A percentile compares a stretch with the other conserved stretches of the same genome.
Conservation (phyloP, 92 coral and sea anemone genomes). For the Plumapathes pennacea region DNA sequence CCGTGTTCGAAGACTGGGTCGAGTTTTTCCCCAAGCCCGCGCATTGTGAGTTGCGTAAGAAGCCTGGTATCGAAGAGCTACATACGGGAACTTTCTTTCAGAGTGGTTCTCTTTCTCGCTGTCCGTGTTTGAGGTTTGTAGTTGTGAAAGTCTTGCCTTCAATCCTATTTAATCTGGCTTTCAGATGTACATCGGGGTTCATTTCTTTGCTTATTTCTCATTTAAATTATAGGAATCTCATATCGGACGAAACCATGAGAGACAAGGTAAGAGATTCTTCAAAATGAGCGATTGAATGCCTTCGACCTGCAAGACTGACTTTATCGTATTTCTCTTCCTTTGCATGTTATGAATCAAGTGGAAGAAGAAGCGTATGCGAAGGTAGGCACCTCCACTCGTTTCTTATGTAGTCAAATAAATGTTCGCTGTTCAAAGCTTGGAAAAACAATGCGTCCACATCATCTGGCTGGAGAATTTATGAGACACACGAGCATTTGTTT, state of each 20-base stretch:
- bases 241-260: conserved; percentile 63
- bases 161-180: conserved; percentile 22
- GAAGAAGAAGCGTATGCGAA: conserved; percentile 95
- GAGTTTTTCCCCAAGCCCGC: too few species aligned
- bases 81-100: conserved; percentile 42
- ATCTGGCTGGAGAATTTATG: too few species aligned
- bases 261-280: conserved; percentile 37
- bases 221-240: conserved; percentile 31
- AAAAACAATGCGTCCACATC: too few species aligned
- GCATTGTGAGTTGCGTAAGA: too few species aligned
- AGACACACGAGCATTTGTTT: too few species aligned
- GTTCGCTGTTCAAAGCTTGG: too few species aligned
- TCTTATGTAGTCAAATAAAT: too few species aligned
- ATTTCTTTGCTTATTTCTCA: conserved; percentile 1
- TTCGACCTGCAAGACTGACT: not conserved
- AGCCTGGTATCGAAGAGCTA: too few species aligned
- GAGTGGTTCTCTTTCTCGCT: conserved; percentile 48
- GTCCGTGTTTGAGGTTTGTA: conserved; percentile 68
- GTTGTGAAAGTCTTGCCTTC: not conserved
- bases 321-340: conserved; percentile 1
- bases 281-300: not conserved
- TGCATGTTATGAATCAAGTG: conserved; percentile 48
- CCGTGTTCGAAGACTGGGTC: too few species aligned
- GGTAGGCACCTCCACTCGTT: conserved; percentile 66
- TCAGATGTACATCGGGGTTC: conserved; percentile 18